Evolutionary conservation across 2,113 vertebrate genomes (phyloP).

Genomic region (Dinomys branickii): DNA sequence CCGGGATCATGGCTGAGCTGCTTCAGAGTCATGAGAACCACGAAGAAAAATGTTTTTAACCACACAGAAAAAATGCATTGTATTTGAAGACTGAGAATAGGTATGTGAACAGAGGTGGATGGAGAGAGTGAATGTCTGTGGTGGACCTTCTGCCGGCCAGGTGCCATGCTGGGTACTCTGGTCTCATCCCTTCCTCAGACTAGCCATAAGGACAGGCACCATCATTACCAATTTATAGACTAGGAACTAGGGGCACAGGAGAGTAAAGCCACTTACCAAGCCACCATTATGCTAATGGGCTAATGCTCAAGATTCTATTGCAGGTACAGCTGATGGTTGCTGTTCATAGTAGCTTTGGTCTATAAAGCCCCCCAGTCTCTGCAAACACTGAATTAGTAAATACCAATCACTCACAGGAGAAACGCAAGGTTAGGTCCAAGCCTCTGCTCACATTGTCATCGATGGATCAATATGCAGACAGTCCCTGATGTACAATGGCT

Average conservation of each 20-base stretch:
- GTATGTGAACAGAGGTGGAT: background rate
- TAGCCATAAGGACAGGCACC: background rate
- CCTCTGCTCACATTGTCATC: background rate
- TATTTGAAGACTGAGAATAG: background rate
- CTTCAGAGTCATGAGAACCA: background rate
- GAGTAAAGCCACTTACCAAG: background rate
- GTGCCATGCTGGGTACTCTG: background rate
- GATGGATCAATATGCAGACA: background rate
- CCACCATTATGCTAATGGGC: background rate
- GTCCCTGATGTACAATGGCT: too few relatives aligned
- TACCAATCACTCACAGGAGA: background rate
- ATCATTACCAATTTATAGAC: background rate
- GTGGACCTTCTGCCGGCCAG: background rate
- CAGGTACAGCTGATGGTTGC: background rate
- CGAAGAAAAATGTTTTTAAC: background rate
- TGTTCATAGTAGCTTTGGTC: background rate
- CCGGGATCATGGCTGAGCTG: background rate
- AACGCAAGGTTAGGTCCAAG: background rate
- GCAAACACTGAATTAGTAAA: background rate
- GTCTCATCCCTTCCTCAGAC: background rate
- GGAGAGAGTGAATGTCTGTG: background rate
- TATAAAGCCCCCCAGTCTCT: background rate
- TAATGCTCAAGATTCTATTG: background rate
- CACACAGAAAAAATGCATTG: background rate
- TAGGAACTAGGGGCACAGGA: background rate